Base-by-base conservation (phyloP, 2,888 invertebrate species). In the Argyresthia goedartella region DNA sequence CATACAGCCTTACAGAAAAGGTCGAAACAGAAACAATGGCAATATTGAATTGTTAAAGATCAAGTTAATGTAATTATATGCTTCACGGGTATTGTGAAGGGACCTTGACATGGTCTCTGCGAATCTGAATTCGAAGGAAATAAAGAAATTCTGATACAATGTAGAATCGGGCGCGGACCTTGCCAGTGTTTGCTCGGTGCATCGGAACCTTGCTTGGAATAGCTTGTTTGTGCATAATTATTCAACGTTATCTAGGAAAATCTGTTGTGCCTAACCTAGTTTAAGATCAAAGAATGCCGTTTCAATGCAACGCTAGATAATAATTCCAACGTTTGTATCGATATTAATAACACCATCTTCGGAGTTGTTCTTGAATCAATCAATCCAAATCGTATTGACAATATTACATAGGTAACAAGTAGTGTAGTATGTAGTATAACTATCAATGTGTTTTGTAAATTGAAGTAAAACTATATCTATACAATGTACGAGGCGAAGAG, bases 61-160 rank as follows among this genome's bases (percentile, higher is more conserved):
- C 63, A 67, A 69, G 66, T 69, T 61, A 67, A 64, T 71, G 71
- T 69, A 71, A 70, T 69, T 67, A 74, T 69, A 71, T 65, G 63
- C 68, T 75, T 67, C 65, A 69, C 25, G 25, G 25, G 25, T 25
- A 25, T 25, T 25, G 25, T 66, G 66, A 49, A 11, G 65, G 60
- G 58, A 54, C 80, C 79, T 73, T 81, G 81, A 71, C 81, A 73
- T 59, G 72, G 67, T 76, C 64, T 63, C 58, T 57, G 60, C 61
- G 55, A 25, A 56, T 53, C 46, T 53, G 59, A 65, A 72, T 70
- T 68, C 69, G 69, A 66, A 71, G 69, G 72, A 73, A 76, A 63
- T 59, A 59, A 71, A 67, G 69, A 73, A 73, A 70, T 66, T 69
- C 60, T 65, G n/a, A 67, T 63, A 68, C 66, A 69, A 64, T 69